Percentiles rank a stretch among this genome's conserved stretches.
phyloP scores from a whole-genome alignment of 2,888 invertebrate species.

The Leistus spinibarbis region DNA sequence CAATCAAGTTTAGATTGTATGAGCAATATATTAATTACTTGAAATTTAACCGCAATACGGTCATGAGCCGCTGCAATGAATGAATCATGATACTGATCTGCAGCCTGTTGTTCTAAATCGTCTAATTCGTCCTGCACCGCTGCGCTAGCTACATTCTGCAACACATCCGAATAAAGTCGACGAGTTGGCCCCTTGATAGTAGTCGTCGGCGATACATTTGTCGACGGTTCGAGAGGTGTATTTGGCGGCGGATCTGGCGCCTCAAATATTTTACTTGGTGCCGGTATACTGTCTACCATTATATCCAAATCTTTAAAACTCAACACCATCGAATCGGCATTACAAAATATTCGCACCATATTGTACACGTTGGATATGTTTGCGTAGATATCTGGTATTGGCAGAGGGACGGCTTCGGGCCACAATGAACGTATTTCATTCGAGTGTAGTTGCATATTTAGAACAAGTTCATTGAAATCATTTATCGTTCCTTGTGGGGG shows the following conservation, averaged over 20 bases:
- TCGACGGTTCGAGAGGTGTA: neutral
- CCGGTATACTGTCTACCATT: neutral
- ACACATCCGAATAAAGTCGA: conserved; percentile 54
- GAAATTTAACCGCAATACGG: conserved; percentile 29
- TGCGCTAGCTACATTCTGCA: conserved; percentile 49
- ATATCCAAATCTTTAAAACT: neutral
- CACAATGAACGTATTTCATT: conserved; percentile 13
- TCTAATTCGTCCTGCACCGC: conserved; percentile 48
- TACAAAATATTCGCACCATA: neutral
- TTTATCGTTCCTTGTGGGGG: conserved; percentile 7
- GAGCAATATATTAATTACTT: conserved; percentile 4
- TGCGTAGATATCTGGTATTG: conserved; percentile 17
- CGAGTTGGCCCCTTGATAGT: conserved; percentile 39
- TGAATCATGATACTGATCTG: conserved; percentile 65
- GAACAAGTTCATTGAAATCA: conserved; percentile 11
- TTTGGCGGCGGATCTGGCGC: neutral
- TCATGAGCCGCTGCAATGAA: conserved; percentile 5
- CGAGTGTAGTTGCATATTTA: conserved; percentile 19
- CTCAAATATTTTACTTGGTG: neutral
- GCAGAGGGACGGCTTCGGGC: neutral
- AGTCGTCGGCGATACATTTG: neutral
- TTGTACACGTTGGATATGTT: neutral
- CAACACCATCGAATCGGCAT: neutral
- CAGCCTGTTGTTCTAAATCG: conserved; percentile 65
- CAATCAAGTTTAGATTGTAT: neutral